Evolutionary conservation across 53 echinoderm and acorn worm species (phyloP).

Genomic region (Henricia sp.): DNA sequence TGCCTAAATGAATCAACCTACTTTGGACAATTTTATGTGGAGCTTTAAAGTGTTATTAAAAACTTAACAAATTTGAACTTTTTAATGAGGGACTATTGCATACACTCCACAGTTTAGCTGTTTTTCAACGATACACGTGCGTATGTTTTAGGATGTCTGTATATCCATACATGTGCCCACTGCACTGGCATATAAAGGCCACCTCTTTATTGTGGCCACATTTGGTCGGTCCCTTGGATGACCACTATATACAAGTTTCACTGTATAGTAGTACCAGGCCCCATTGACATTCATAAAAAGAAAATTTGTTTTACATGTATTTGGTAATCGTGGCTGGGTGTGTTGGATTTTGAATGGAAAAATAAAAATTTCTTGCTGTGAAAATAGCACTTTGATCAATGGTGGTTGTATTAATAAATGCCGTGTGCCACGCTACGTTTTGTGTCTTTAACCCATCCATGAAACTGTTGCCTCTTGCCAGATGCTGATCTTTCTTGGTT

Average conservation of each 20-base stretch:
- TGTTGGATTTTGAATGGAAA: no score
- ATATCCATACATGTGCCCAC: neutral
- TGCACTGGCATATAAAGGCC: neutral
- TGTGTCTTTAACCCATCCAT: neutral
- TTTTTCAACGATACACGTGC: neutral
- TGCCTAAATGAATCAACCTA: no score
- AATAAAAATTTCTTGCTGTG: no score
- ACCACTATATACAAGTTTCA: no score
- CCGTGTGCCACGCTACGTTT: slow-evolving; percentile 26
- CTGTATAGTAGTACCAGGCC: no score
- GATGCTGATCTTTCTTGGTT: slow-evolving; percentile 6
- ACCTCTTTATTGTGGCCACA: no score
- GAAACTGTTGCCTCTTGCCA: neutral
- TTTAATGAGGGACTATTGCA: neutral
- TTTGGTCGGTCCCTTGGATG: no score
- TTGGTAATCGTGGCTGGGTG: no score
- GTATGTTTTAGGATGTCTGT: neutral
- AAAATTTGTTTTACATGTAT: no score
- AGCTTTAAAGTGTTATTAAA: neutral
- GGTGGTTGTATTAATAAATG: neutral
- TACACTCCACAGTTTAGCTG: neutral
- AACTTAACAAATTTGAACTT: neutral
- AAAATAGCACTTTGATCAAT: neutral
- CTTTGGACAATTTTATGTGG: neutral
- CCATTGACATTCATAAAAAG: no score